Evolutionary conservation across 1,140 invertebrate species (phyloP).

Genomic region (Drosophila burlai): DNA sequence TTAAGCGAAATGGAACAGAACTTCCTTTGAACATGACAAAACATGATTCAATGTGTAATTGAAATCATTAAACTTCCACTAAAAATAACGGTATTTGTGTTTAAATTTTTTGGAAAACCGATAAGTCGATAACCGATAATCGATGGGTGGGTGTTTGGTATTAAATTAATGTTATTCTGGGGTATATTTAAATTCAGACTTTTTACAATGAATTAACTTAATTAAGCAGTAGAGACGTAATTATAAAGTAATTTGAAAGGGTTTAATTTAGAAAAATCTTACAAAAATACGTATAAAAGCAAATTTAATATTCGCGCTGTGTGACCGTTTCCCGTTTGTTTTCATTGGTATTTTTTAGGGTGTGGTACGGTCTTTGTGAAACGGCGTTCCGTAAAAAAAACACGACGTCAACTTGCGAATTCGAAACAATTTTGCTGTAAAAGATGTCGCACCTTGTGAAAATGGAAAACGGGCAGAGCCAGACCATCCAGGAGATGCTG

Average conservation of each 20-base stretch:
- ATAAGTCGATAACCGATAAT: not conserved
- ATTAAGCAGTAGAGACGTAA: not conserved
- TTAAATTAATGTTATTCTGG: not conserved
- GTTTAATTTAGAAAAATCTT: not conserved
- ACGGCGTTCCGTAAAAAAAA: conserved; percentile 36
- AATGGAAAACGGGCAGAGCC: conserved; percentile 89
- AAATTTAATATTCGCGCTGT: not conserved
- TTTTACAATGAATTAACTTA: not conserved
- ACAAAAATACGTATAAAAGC: not conserved
- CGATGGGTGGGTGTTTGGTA: not conserved
- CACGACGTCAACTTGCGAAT: conserved; percentile 45
- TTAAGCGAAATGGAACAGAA: conserved; percentile 42
- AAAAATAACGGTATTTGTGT: conserved; percentile 11
- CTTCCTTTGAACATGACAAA: conserved; percentile 40
- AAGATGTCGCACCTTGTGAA: conserved; percentile 82
- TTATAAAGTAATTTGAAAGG: not conserved
- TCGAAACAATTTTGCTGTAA: conserved; percentile 13
- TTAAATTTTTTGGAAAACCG: not conserved
- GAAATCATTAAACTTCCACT: conserved; percentile 63
- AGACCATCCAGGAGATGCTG: conserved; percentile 89
- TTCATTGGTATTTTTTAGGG: not conserved
- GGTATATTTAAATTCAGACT: not conserved
- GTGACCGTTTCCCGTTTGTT: conserved; percentile 13
- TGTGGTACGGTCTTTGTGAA: conserved; percentile 7
- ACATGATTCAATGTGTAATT: conserved; percentile 40